Percentiles rank a stretch among this genome's conserved stretches.
phyloP scores from a whole-genome alignment of 2,888 invertebrate genomes.

The Monoplex corrugatus region DNA sequence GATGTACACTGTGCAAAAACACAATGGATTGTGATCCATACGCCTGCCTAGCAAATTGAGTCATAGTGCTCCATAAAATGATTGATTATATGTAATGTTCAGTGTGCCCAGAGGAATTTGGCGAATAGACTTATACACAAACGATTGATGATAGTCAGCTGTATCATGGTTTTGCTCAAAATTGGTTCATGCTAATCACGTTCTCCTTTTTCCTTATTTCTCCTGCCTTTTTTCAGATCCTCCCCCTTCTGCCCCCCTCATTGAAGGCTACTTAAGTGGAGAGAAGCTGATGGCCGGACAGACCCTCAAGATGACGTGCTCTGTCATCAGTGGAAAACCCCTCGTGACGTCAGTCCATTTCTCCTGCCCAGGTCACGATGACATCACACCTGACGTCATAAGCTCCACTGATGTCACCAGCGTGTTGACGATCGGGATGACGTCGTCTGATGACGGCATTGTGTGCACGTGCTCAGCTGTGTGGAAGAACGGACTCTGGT shows the following conservation, averaged over 20 bases:
- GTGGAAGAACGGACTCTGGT: not conserved
- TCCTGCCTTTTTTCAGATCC: not conserved
- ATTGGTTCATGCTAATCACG: too few relatives aligned
- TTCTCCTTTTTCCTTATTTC: constrained; percentile 26
- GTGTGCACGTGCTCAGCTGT: not conserved
- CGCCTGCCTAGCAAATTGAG: too few relatives aligned
- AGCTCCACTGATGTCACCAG: not conserved
- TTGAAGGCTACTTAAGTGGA: not conserved
- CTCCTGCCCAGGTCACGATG: not conserved
- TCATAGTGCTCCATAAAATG: too few relatives aligned
- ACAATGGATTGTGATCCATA: too few relatives aligned
- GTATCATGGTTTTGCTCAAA: not conserved
- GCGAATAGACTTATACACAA: too few relatives aligned
- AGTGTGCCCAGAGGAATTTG: too few relatives aligned
- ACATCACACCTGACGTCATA: not conserved
- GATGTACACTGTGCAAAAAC: too few relatives aligned
- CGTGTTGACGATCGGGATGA: not conserved
- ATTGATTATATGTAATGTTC: too few relatives aligned
- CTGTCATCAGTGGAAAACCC: not conserved
- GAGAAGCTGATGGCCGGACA: not conserved
- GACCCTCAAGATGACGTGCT: not conserved
- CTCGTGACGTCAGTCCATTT: not conserved
- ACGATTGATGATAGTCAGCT: not conserved
- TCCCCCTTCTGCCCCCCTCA: not conserved
- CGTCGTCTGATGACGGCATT: not conserved